phyloP scores from a whole-genome alignment of 1,140 invertebrate genomes.

The Trypoxylus dichotomus region DNA sequence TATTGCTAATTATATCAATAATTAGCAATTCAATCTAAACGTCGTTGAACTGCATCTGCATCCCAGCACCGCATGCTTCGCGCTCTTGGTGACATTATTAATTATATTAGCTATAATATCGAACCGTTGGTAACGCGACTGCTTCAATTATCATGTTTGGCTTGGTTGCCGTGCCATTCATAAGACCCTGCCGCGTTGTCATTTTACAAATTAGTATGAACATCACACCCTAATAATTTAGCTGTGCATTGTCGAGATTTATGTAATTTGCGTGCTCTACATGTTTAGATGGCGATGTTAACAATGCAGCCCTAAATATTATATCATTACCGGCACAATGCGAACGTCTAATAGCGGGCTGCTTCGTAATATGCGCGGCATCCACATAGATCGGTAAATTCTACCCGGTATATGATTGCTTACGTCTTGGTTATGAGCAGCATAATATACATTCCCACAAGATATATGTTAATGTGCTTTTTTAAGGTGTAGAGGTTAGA shows the following conservation, averaged over 20 bases:
- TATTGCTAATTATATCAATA: no score
- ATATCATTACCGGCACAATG: not conserved
- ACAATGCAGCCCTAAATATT: not conserved
- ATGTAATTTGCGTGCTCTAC: not conserved
- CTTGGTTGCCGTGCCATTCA: not conserved
- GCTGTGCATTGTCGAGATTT: not conserved
- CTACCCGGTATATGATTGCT: no score
- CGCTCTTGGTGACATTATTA: not conserved
- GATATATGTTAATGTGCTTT: no score
- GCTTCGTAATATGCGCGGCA: no score
- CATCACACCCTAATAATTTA: not conserved
- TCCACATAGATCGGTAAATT: no score
- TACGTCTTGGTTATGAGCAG: no score
- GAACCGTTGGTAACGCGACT: not conserved
- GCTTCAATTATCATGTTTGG: not conserved
- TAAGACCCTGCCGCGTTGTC: not conserved
- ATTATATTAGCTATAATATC: not conserved
- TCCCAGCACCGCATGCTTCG: no score
- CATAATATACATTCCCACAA: no score
- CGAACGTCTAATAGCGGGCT: no score
- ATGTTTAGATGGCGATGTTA: not conserved
- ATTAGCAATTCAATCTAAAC: no score
- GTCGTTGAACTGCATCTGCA: no score
- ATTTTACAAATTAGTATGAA: slow-evolving; percentile 8
- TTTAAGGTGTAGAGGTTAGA: no score